Evolutionary conservation across 2,113 vertebrate species (phyloP).

Genomic region (Ancistrus triradiatus): DNA sequence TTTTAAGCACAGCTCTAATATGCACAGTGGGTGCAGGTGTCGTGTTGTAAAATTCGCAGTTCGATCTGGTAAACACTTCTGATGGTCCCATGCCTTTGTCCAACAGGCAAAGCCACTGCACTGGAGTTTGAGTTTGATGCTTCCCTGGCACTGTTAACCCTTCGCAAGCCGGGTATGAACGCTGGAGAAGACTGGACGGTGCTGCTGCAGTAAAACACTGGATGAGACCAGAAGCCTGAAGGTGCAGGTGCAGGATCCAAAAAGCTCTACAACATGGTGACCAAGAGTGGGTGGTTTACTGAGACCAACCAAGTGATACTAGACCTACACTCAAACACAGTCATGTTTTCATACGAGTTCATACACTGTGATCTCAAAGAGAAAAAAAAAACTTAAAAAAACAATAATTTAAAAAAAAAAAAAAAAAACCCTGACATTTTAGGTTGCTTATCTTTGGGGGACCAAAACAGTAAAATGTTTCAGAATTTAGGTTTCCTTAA

Average conservation of each 20-base stretch:
- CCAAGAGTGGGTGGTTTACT: constrained; percentile 10
- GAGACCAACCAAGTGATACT: constrained; percentile 12
- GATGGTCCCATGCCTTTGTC: neutral
- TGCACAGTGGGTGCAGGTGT: neutral
- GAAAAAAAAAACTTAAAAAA: neutral
- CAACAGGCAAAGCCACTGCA: constrained; percentile 66
- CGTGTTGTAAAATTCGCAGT: too few relatives aligned
- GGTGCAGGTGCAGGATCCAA: constrained; percentile 4
- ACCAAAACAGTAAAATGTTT: neutral
- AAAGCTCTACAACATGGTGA: neutral
- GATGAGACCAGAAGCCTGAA: neutral
- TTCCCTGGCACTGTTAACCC: constrained; percentile 73
- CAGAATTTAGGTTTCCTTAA: neutral
- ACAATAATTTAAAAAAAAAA: neutral
- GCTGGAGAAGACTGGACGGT: constrained; percentile 79
- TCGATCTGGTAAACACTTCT: neutral
- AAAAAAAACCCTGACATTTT: neutral
- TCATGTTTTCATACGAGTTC: neutral
- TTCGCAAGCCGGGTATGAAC: constrained; percentile 82
- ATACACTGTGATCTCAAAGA: neutral
- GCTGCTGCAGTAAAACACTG: constrained; percentile 66
- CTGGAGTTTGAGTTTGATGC: constrained; percentile 80
- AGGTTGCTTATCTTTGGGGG: neutral
- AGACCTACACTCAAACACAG: constrained; percentile 15
- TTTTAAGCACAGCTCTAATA: too few relatives aligned